A percentile compares a stretch with the other conserved stretches of the same genome.
These are phyloP conservation scores for Eospalax fontanierii DNA, from an alignment of 2,797 vertebrate species.

Conservation along the genomic window DNA sequence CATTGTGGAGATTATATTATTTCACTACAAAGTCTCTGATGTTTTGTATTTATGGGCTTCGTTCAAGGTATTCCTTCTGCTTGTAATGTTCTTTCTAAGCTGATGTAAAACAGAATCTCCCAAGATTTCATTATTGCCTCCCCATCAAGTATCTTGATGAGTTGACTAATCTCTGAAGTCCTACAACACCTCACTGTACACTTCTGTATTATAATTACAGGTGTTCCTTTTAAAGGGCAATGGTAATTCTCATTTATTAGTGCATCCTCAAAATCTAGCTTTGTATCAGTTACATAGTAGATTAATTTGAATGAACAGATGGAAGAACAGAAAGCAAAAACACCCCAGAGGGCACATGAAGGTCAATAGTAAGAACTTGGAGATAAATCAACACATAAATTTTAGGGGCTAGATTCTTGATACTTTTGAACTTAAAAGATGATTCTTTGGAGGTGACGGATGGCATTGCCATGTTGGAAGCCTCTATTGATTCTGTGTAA, in stretches of 20 bases:
- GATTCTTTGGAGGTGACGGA: background rate
- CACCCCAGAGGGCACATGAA: background rate
- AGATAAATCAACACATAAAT: background rate
- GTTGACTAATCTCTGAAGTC: background rate
- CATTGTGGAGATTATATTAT: background rate
- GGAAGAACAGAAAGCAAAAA: background rate
- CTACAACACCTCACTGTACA: background rate
- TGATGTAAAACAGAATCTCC: background rate
- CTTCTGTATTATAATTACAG: background rate
- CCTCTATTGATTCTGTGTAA: background rate
- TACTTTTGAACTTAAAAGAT: background rate
- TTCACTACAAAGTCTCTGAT: background rate
- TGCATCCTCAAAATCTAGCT: background rate
- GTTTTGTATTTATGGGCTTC: background rate
- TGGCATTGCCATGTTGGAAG: background rate
- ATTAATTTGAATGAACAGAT: constrained; percentile 17
- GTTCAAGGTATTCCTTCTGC: background rate
- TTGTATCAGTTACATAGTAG: background rate
- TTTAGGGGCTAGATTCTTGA: constrained; percentile 23
- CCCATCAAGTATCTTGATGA: background rate
- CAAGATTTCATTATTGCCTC: background rate
- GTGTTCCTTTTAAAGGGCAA: background rate
- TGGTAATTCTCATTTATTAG: background rate
- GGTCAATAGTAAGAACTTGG: background rate
- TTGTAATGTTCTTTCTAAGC: background rate